Base-by-base conservation (phyloP, 2,113 vertebrate species). In the Alces alces region DNA sequence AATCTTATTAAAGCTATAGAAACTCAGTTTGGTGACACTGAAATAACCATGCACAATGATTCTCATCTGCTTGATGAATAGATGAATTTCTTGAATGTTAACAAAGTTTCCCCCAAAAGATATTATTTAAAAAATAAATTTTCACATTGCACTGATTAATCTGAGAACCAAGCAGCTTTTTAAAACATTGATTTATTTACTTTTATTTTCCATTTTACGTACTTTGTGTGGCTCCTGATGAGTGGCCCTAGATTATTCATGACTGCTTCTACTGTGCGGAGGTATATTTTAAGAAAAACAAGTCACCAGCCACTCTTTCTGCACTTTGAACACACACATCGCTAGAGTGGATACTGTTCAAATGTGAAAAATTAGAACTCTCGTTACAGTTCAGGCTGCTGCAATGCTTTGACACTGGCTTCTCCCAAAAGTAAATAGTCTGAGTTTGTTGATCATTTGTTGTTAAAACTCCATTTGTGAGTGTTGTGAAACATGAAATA, bases 231-330 rank as follows among this genome's bases (percentile, higher is more conserved):
- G 13, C 79, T 97, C 97, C 93, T 89, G 86, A 70, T 96, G 79
- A 90, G 85, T 93, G 60, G n/a, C 47, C 60, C 57, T 86, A 78
- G 5, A 6, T 57, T 91, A 92, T 95, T 97, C 45, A 19, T 96
- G 50, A 89, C 64, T 95, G 30, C 83, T 27, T 95, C 57, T 78
- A 86, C 84, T 11, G 0, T 96, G 91, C 83, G 7, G n/a, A 91
- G 90, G 84, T 93, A 60, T 64, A 89, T 93, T 91, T 95, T 89
- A 96, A 97, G 87, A 97, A 95, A 85, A 97, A 95, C 92, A 97
- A 96, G 88, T 88, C 70, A 60, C 78, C 54, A 91, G 78, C 64
- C 86, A n/a, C 54, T 95, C 21, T 97, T 94, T 97, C 83, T 92
- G 87, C 30, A 36, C 89, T 97, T 95, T 95, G 70, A 98, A 16